phyloP scores from a whole-genome alignment of 1,140 invertebrate species.

The Diplogasteroides magnus region DNA sequence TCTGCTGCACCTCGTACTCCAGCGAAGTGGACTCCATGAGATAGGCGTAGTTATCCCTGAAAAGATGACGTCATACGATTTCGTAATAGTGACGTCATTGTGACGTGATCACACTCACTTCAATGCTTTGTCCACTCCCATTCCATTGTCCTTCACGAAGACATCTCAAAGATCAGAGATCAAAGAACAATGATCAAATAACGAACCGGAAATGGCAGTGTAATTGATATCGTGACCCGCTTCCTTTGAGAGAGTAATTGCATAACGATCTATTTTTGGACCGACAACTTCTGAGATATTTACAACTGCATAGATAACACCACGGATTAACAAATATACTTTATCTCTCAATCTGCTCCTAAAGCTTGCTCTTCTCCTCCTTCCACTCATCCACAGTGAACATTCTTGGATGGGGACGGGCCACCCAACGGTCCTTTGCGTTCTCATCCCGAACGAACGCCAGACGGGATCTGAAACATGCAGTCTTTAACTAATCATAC shows the following conservation, averaged over 20 bases:
- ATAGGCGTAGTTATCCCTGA: conserved; percentile 85
- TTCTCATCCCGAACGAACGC: neutral
- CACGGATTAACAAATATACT: too few relatives aligned
- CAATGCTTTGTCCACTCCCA: conserved; percentile 77
- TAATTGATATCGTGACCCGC: conserved; percentile 99
- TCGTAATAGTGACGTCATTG: neutral
- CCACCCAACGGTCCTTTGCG: neutral
- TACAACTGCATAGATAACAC: too few relatives aligned
- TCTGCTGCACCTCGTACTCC: conserved; percentile 86
- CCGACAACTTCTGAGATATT: too few relatives aligned
- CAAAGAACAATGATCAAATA: too few relatives aligned
- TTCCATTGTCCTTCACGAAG: conserved; percentile 79
- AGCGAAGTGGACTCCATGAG: conserved; percentile 97
- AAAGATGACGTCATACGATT: conserved; percentile 3
- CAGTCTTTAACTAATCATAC: neutral
- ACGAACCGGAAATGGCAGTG: conserved; percentile 78
- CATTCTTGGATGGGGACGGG: neutral
- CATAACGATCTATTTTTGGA: too few relatives aligned
- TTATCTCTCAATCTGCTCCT: too few relatives aligned
- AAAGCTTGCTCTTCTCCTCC: too few relatives aligned
- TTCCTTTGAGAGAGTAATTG: too few relatives aligned
- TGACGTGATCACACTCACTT: neutral
- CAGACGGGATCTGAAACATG: neutral
- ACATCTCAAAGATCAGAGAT: too few relatives aligned
- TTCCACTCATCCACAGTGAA: too few relatives aligned